Evolutionary conservation across 64 coral and sea anemone genomes (phyloP).

Genomic region (Actinia tenebrosa): DNA sequence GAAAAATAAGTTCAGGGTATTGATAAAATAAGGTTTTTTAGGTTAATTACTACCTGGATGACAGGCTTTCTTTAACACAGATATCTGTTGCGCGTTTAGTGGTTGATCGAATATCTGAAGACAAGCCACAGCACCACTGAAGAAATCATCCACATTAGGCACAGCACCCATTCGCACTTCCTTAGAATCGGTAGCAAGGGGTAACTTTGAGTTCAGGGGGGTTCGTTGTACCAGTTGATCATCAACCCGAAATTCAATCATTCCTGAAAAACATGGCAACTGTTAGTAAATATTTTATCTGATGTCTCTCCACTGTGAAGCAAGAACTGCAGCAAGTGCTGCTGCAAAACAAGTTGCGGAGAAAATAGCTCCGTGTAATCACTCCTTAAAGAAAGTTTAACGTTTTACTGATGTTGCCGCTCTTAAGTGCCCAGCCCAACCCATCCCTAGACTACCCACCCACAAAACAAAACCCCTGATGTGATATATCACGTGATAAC

Average conservation of each 20-base stretch:
- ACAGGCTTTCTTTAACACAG: constrained; percentile 11
- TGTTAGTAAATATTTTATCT: neutral
- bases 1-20: neutral
- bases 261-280: neutral
- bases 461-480: too few species aligned
- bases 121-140: constrained; percentile 17
- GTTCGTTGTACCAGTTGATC: neutral
- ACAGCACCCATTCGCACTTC: neutral
- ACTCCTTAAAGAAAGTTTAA: too few species aligned
- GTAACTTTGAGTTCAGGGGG: neutral
- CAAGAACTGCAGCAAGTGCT: too few species aligned
- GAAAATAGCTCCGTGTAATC: too few species aligned
- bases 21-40: neutral
- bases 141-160: neutral
- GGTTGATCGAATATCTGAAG: constrained; percentile 35
- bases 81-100: constrained; percentile 17
- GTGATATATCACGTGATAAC: too few species aligned
- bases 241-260: neutral
- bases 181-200: neutral
- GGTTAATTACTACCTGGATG: neutral
- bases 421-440: too few species aligned
- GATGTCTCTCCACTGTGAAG: too few species aligned
- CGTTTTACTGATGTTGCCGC: too few species aligned
- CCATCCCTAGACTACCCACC: too few species aligned
- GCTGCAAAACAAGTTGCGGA: too few species aligned